Conservation (phyloP, 2,113 vertebrate genomes). For the Centropus unirufus region DNA sequence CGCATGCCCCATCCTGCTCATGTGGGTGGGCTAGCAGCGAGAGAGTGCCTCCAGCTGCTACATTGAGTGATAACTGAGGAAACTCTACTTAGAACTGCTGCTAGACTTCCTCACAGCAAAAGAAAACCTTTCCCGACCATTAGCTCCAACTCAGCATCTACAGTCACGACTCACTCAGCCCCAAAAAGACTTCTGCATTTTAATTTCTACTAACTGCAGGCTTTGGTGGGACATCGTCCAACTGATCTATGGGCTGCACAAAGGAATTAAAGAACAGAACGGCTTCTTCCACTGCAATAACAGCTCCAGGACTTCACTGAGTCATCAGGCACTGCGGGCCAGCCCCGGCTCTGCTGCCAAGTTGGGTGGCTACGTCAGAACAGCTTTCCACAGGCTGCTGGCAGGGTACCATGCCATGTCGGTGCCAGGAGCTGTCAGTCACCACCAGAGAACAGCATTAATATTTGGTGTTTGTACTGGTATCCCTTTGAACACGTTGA, state of each 20-base stretch:
- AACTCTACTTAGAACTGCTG: not conserved
- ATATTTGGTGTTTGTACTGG: not conserved
- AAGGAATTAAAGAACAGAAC: constrained; percentile 61
- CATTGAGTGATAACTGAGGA: rapidly evolving
- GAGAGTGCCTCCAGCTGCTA: not conserved
- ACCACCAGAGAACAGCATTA: not conserved
- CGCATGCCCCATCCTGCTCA: not conserved
- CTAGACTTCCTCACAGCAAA: not conserved
- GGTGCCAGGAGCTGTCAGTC: not conserved
- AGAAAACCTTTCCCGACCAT: not conserved
- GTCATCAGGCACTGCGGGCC: constrained; percentile 17
- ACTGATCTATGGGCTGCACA: not conserved
- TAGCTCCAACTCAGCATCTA: not conserved
- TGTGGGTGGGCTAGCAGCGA: not conserved
- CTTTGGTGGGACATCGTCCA: constrained; percentile 31
- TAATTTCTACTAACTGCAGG: constrained; percentile 37
- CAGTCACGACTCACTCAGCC: not conserved
- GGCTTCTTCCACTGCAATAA: constrained; percentile 46
- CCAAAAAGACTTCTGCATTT: not conserved
- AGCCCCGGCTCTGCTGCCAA: constrained; percentile 39
- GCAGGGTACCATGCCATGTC: not conserved
- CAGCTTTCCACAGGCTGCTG: constrained; percentile 48
- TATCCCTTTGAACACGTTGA: not conserved
- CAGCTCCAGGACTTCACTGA: constrained; percentile 47
- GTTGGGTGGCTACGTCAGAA: constrained; percentile 5